Percentiles rank a stretch among this genome's conserved stretches.
These are phyloP conservation scores for Chouioia cunea DNA, from an alignment of 2,888 invertebrate species.

Conservation along the genomic window DNA sequence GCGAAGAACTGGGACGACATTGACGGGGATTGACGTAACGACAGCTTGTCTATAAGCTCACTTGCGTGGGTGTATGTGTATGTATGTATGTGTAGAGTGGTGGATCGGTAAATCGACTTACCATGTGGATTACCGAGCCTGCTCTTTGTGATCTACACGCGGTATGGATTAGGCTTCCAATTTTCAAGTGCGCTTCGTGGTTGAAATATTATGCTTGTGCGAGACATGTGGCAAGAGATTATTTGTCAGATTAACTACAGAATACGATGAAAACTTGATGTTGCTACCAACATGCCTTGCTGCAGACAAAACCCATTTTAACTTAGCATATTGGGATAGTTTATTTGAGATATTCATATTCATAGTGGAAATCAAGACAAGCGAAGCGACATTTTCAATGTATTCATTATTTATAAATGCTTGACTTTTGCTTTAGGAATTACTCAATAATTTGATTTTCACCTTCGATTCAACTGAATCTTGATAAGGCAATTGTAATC, in stretches of 20 bases:
- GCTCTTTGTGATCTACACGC: neutral
- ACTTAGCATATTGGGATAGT: neutral
- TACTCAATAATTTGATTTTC: no score
- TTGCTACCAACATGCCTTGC: neutral
- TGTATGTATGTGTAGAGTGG: neutral
- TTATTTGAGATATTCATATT: neutral
- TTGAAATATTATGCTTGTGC: neutral
- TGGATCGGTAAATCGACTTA: conserved; percentile 38
- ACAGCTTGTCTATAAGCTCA: conserved; percentile 33
- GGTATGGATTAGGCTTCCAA: conserved; percentile 20
- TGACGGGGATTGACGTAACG: conserved; percentile 21
- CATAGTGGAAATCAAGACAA: no score
- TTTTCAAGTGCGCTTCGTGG: conserved; percentile 10
- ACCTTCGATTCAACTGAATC: no score
- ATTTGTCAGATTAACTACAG: neutral
- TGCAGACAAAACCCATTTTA: no score
- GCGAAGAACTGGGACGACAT: conserved; percentile 15
- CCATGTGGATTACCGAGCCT: conserved; percentile 17
- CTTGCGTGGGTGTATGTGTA: neutral
- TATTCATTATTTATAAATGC: no score
- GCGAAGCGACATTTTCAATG: no score
- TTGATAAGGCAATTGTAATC: neutral
- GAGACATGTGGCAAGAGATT: neutral
- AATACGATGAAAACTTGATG: neutral
- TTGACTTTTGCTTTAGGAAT: no score